phyloP scores from a whole-genome alignment of 2,113 vertebrate genomes.

The Tylochromis polylepis region DNA sequence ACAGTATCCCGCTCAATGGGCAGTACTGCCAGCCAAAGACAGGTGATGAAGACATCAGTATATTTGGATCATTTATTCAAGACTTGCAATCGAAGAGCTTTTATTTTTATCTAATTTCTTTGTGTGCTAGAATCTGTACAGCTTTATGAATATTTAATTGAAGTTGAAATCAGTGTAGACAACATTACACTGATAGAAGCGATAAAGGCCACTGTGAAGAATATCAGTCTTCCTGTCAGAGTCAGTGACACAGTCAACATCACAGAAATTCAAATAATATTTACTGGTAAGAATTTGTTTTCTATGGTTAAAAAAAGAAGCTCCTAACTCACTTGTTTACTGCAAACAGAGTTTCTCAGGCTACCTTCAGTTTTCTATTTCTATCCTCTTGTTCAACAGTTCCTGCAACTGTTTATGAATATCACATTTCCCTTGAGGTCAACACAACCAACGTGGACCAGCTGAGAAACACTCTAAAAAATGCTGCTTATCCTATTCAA shows the following conservation, averaged over 20 bases:
- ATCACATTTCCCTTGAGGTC: constrained; percentile 25
- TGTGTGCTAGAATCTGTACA: not conserved
- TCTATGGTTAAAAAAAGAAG: no score
- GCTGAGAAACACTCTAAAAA: constrained; percentile 11
- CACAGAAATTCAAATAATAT: no score
- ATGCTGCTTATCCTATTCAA: not conserved
- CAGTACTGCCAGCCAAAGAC: constrained; percentile 40
- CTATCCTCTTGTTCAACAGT: not conserved
- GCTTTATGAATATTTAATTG: not conserved
- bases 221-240: not conserved
- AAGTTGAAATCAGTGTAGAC: not conserved
- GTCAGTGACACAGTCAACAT: not conserved
- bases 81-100: not conserved
- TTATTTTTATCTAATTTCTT: not conserved
- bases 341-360: no score
- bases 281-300: no score
- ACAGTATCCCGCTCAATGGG: constrained; percentile 36
- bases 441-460: not conserved
- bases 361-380: not conserved
- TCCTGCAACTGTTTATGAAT: not conserved
- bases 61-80: not conserved
- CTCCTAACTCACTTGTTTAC: no score
- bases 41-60: not conserved
- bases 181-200: not conserved
- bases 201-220: not conserved